Percentiles rank a stretch among this genome's conserved stretches.
Evolutionary conservation across 2,797 vertebrate species (phyloP).

Genomic region (Rhynchonycteris naso): DNA sequence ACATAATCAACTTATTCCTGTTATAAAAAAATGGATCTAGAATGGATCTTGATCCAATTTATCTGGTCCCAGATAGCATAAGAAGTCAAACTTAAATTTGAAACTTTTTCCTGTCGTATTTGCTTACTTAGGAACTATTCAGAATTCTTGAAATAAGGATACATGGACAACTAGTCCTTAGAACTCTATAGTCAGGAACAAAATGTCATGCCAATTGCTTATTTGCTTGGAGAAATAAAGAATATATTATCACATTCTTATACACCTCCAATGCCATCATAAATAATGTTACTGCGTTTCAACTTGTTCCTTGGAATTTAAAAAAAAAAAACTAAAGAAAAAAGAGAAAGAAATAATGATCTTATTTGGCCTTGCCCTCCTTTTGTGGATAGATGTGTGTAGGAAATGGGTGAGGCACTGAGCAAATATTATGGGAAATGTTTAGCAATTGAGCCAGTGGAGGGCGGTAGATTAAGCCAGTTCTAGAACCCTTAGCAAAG

Average conservation of each 20-base stretch:
- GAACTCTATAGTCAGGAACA: neutral
- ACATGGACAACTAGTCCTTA: neutral
- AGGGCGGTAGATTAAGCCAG: neutral
- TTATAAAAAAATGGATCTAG: neutral
- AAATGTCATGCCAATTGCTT: neutral
- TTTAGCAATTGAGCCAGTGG: neutral
- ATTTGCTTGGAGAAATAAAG: neutral
- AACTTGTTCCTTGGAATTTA: neutral
- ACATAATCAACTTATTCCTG: slow-evolving; percentile 23
- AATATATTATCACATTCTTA: neutral
- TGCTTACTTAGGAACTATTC: neutral
- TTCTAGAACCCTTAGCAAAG: neutral
- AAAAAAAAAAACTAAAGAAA: neutral
- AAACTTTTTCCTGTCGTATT: neutral
- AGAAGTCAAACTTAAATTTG: slow-evolving; percentile 1
- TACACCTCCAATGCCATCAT: neutral
- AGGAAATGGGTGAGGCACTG: neutral
- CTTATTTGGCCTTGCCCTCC: neutral
- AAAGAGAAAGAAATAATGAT: neutral
- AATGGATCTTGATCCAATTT: neutral
- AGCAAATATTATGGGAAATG: neutral
- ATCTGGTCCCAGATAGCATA: neutral
- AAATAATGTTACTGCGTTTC: neutral
- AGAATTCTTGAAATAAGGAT: neutral
- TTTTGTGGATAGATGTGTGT: neutral